Conservation (phyloP, 2,888 invertebrate genomes). For the Lasius platythorax region DNA sequence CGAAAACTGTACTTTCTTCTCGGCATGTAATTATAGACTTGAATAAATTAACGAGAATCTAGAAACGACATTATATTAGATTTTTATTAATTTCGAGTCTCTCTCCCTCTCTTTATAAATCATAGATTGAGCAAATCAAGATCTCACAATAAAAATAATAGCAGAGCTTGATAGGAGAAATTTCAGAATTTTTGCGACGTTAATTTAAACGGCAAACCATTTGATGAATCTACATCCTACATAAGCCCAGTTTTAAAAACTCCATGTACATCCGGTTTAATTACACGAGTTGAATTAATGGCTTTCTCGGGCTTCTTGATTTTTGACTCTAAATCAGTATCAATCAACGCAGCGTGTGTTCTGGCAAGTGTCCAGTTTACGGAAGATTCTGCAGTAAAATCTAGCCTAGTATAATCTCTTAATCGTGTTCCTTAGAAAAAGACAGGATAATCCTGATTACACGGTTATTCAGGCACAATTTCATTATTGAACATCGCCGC, state of each 20-base stretch:
- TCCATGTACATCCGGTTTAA: constrained; percentile 52
- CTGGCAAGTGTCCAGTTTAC: constrained; percentile 63
- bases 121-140: neutral
- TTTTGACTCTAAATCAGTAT: constrained; percentile 46
- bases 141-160: neutral
- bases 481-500: constrained; percentile 27
- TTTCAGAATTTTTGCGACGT: neutral
- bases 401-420: constrained; percentile 43
- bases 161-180: neutral
- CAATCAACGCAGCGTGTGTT: constrained; percentile 49
- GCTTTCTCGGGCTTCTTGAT: constrained; percentile 38
- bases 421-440: constrained; percentile 33
- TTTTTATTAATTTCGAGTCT: neutral
- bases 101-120: neutral
- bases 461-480: constrained; percentile 37
- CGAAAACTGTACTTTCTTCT: neutral
- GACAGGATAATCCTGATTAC: constrained; percentile 21
- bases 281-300: constrained; percentile 54
- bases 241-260: constrained; percentile 14
- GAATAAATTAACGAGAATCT: neutral
- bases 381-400: constrained; percentile 38
- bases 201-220: neutral
- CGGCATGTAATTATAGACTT: neutral
- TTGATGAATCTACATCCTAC: neutral
- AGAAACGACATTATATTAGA: neutral